Evolutionary conservation across 2,113 vertebrate species (phyloP), one percentile per base, ranked within the genome.

Genomic region (human): DNA sequence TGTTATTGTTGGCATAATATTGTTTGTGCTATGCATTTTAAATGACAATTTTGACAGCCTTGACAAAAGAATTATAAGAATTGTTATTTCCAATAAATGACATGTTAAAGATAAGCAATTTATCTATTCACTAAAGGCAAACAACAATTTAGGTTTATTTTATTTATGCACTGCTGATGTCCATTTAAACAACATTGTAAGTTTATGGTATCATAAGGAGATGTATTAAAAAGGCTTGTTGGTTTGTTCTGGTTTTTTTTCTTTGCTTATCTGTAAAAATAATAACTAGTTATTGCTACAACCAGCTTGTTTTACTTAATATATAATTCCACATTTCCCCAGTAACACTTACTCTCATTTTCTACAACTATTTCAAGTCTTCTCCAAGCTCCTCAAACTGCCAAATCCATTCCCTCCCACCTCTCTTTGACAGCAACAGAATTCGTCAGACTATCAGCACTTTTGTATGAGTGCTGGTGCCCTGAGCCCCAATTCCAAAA

Each of bases 41-140:
- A 94, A 82, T 89, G 38, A 96, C 94, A 94, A 89, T 66, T 73
- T 64, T 92, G 81, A 96, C n/a, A 89, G 61, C 5, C 5, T 48
- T 64, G 89, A 83, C 78, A 85, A 93, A 79, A 72, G 59, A 86
- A 83, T 83, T 72, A 40, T 79, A 84, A 91, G 59, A 94, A 84
- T 50, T 96, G 38, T 30, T 92, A 52, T 86, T 90, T 81, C 14
- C 48, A 95, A 52, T 12, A 84, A 80, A 16, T 94, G 78, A 55
- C 38, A 92, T 72, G 64, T 83, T 88, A 68, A 84, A 96, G 48
- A 89, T 91, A 88, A 78, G 57, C 50, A 94, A 88, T 64, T 76
- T 68, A 80, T 81, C 52, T 75, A 66, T n/a, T 93, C 66, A 59
- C 48, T 38, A 57, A 48, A 72, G 8, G 64, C 73, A 93, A 61